A percentile compares a stretch with the other conserved stretches of the same genome.
Evolutionary conservation across 1,140 invertebrate genomes (phyloP).

Genomic region (Panagrolaimus sp.): DNA sequence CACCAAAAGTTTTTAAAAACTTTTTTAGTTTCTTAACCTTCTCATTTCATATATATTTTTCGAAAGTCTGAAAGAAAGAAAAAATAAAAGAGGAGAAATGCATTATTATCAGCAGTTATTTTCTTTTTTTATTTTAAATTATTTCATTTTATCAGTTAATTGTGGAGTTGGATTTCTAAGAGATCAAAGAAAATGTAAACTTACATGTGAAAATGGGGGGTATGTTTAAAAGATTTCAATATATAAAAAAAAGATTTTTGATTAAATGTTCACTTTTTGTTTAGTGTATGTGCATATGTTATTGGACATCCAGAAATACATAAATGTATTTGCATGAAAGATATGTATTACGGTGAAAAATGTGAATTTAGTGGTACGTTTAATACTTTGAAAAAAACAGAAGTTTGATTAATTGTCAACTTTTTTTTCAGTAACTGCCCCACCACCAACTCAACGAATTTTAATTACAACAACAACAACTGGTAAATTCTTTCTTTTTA

Average conservation of each 20-base stretch:
- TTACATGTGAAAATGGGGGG: conserved; percentile 11
- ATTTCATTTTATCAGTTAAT: conserved; percentile 8
- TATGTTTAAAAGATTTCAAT: no score
- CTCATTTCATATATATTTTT: no score
- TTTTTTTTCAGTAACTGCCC: neutral
- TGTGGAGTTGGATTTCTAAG: neutral
- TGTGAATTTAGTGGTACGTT: conserved; percentile 5
- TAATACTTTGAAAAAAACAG: neutral
- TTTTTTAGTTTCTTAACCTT: no score
- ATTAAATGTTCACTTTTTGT: no score
- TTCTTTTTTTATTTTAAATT: neutral
- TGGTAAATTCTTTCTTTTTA: neutral
- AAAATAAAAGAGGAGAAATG: no score
- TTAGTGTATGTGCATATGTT: neutral
- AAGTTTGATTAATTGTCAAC: neutral
- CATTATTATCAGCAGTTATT: no score
- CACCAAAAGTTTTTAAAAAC: no score
- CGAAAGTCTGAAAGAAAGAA: no score
- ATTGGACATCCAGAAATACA: neutral
- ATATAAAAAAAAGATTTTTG: no score
- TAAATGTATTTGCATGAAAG: conserved; percentile 7
- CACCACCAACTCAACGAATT: conserved; percentile 12
- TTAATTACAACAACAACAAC: neutral
- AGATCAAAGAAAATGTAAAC: conserved; percentile 14
- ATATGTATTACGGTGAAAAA: conserved; percentile 7